Base-by-base conservation (phyloP, 2,797 vertebrate genomes). In the Sciurus vulgaris region DNA sequence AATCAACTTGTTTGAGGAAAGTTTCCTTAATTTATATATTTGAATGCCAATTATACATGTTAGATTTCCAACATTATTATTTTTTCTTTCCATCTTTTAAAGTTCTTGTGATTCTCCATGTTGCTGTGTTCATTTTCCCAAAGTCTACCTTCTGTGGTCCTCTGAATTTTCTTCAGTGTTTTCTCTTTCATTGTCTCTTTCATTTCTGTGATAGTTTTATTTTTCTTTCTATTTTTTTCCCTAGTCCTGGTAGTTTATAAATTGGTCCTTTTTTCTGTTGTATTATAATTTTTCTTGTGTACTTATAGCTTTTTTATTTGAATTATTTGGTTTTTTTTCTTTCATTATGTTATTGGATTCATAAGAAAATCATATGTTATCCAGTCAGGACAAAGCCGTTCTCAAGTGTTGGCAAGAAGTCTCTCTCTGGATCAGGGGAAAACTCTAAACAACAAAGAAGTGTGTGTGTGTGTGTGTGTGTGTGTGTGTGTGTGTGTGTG, bases 261-360 rank as follows among this genome's bases (percentile, higher is more conserved):
- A n/a, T n/a, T 26, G 82, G 78, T 76, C 54, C 13, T 63, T 33
- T 74, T 61, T 28, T 33, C 59, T 6, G 10, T 89, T 89, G 63
- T 33, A 73, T 92, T 93, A 33, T 8, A 44, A 10, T 20, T 26
- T 20, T 26, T 54, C 38, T 86, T 72, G 65, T n/a, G 24, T 78
- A 41, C 15, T 61, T 74, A 0, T 63, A 85, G 61, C 33, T 74
- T 89, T 85, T 61, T 73, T 38, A 76, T 91, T 86, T 83, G 61
- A 89, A 49, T 89, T 82, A 59, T 73, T 77, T 49, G 47, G 22
- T 93, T 83, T 76, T n/a, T 24, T 47, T 84, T 22, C 51, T 74
- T 84, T 81, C 35, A 70, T 81, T 88, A 56, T 59, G 61, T 92
- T 85, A 56, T 73, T 86, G 51, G 91, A 73, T 86, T 93, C 35